Percentiles rank a stretch among this genome's conserved stretches.
Evolutionary conservation across 2,113 vertebrate genomes (phyloP).

Genomic region (Chrysochloris asiatica): DNA sequence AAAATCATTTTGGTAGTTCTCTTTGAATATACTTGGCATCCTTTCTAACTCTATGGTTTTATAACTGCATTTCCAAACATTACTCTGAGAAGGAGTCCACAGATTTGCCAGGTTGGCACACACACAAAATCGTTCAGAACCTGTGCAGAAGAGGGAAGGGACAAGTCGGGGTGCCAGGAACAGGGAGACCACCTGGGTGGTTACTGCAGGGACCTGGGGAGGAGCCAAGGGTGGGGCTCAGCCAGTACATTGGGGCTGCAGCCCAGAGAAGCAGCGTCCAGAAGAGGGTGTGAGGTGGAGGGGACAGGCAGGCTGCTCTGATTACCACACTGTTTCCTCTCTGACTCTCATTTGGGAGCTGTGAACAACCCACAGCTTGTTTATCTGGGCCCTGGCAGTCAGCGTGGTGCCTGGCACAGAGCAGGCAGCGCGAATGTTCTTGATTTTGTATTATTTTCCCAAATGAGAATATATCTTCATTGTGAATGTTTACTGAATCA

Average conservation of each 20-base stretch:
- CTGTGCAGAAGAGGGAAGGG: background rate
- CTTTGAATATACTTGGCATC: background rate
- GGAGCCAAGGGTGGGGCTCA: accelerated
- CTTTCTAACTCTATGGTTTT: background rate
- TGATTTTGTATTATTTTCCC: slow-evolving; percentile 66
- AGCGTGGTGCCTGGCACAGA: slow-evolving; percentile 55
- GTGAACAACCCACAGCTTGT: slow-evolving; percentile 67
- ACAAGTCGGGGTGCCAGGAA: background rate
- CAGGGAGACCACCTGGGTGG: accelerated
- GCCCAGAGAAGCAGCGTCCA: background rate
- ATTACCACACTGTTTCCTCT: slow-evolving; percentile 1
- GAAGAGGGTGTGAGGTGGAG: accelerated
- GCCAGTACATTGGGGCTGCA: background rate
- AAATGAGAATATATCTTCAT: slow-evolving; percentile 58
- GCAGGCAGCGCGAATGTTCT: slow-evolving; percentile 40
- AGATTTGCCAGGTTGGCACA: background rate
- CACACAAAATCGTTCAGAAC: background rate
- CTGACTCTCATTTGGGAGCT: slow-evolving; percentile 26
- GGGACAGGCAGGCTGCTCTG: background rate
- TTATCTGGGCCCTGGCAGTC: slow-evolving; percentile 64
- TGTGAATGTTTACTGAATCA: slow-evolving; percentile 34
- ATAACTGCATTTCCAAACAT: background rate
- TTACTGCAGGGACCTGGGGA: background rate
- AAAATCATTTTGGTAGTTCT: background rate
- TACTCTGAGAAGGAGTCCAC: background rate